Conservation (phyloP, 2,113 vertebrate genomes). For the Salminus brasiliensis region DNA sequence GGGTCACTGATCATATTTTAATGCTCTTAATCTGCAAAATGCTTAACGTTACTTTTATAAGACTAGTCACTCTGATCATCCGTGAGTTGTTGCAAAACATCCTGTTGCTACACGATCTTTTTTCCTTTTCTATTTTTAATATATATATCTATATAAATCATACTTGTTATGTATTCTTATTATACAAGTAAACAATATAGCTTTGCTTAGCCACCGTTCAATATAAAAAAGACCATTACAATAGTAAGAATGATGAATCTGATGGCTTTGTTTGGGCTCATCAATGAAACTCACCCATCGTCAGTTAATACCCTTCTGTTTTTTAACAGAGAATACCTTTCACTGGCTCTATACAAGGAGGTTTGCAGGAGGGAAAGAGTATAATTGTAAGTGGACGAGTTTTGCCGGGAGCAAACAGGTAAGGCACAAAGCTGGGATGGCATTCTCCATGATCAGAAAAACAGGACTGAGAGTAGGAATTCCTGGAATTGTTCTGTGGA, state of each 20-base stretch:
- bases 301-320: background rate
- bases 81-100: background rate
- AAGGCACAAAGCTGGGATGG: background rate
- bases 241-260: background rate
- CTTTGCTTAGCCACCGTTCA: background rate
- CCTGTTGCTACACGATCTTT: too few species aligned
- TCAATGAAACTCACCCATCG: background rate
- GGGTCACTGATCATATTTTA: too few species aligned
- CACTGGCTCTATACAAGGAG: conserved; percentile 72
- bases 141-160: too few species aligned
- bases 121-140: too few species aligned
- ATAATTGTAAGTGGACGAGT: conserved; percentile 73
- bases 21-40: too few species aligned
- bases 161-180: too few species aligned
- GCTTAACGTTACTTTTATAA: too few species aligned
- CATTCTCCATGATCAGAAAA: background rate
- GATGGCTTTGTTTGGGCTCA: background rate
- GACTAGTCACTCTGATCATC: background rate
- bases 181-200: too few species aligned
- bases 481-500: background rate
- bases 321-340: conserved; percentile 74
- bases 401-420: conserved; percentile 68
- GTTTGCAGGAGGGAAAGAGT: conserved; percentile 74
- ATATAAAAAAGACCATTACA: background rate
- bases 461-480: background rate